Conservation (phyloP, 2,888 invertebrate genomes). For the Drymonia ruficornis region DNA sequence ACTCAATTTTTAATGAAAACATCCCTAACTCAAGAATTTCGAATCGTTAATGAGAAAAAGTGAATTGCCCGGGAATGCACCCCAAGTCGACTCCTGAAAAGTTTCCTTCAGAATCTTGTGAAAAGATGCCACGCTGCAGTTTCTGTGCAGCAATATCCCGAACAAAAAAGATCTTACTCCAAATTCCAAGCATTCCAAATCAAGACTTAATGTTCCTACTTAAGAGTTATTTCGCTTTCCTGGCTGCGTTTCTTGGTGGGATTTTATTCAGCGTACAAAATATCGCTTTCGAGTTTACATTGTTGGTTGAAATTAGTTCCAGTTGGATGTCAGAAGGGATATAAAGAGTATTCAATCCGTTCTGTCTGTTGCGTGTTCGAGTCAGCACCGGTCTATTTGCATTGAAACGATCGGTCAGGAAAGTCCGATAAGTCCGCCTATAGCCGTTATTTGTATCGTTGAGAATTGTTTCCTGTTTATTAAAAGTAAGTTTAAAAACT, state of each 20-base stretch:
- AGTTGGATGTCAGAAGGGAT: slow-evolving; percentile 64
- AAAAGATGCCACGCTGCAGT: slow-evolving; percentile 63
- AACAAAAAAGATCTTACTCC: slow-evolving; percentile 25
- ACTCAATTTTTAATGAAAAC: slow-evolving; percentile 40
- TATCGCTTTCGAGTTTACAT: slow-evolving; percentile 63
- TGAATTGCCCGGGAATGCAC: slow-evolving; percentile 10
- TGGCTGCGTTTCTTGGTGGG: slow-evolving; percentile 5
- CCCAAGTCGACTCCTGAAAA: slow-evolving; percentile 48
- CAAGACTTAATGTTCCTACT: slow-evolving; percentile 24
- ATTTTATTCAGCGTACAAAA: slow-evolving; percentile 36
- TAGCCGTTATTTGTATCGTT: slow-evolving; percentile 27
- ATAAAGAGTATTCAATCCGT: slow-evolving; percentile 53
- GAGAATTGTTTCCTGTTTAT: slow-evolving; percentile 23
- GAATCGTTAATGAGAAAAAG: slow-evolving; percentile 61
- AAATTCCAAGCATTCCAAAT: slow-evolving; percentile 25
- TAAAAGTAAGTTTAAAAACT: too few relatives aligned
- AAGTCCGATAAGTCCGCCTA: slow-evolving; percentile 29
- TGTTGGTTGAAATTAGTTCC: slow-evolving; percentile 69
- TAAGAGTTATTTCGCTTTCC: slow-evolving; percentile 38
- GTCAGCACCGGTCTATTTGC: slow-evolving; percentile 31
- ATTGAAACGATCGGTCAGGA: slow-evolving; percentile 39
- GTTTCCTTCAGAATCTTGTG: slow-evolving; percentile 50
- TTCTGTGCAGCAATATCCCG: slow-evolving; percentile 26
- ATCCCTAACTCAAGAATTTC: slow-evolving; percentile 50
- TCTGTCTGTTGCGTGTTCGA: slow-evolving; percentile 34